A percentile compares a stretch with the other conserved stretches of the same genome.
phyloP scores from a whole-genome alignment of 2,797 vertebrate species.

The Silurus lanzhouensis region DNA sequence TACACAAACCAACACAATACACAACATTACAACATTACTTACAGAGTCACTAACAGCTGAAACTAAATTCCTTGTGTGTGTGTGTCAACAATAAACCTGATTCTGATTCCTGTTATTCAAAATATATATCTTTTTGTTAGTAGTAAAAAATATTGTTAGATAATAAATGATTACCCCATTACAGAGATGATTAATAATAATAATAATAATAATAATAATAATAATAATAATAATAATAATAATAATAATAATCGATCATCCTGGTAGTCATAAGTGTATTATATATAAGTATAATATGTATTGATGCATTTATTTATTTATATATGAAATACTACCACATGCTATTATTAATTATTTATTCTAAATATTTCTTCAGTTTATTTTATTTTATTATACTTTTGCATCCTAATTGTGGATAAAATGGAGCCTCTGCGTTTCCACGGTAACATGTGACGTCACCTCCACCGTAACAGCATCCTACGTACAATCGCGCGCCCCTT shows the following conservation, averaged over 20 bases:
- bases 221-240: no score
- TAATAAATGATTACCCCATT: no score
- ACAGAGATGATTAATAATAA: not conserved
- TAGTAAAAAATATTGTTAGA: no score
- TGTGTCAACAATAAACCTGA: no score
- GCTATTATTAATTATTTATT: not conserved
- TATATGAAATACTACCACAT: not conserved
- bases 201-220: no score
- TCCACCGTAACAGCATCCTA: not conserved
- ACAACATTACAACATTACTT: not conserved
- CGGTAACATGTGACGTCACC: constrained; percentile 42
- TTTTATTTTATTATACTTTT: not conserved
- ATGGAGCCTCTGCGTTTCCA: constrained; percentile 31
- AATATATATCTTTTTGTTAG: no score
- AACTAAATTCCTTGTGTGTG: no score
- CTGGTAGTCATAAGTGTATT: no score
- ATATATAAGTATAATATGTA: not conserved
- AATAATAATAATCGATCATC: no score
- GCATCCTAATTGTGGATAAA: not conserved
- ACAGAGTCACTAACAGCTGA: no score
- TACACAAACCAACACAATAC: not conserved
- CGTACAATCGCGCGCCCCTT: not conserved
- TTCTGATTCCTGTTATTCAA: no score
- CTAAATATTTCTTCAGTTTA: no score
- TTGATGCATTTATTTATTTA: not conserved